Conservation (phyloP, 2,888 invertebrate species). For the Napeogenes inachia region DNA sequence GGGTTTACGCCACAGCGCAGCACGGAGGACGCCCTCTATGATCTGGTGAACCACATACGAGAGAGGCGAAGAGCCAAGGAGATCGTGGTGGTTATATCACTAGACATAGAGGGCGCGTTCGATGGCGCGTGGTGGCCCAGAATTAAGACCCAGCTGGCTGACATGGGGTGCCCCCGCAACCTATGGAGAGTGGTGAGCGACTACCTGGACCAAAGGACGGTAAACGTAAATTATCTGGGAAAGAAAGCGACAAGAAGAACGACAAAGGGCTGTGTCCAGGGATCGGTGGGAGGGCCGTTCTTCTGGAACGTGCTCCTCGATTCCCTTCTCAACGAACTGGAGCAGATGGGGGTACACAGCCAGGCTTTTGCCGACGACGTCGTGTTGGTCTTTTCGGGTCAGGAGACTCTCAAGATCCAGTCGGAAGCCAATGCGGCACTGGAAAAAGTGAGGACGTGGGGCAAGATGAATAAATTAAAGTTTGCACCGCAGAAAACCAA, state of each 20-base stretch:
- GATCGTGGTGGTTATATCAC: conserved; percentile 20
- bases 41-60: background rate
- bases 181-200: background rate
- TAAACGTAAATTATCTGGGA: conserved; percentile 17
- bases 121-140: conserved; percentile 39
- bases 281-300: conserved; percentile 23
- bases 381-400: conserved; percentile 12
- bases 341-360: too few relatives aligned
- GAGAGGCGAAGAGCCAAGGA: background rate
- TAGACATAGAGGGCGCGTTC: conserved; percentile 37
- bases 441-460: conserved; percentile 11
- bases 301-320: background rate
- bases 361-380: too few relatives aligned
- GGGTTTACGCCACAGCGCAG: too few relatives aligned
- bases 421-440: conserved; percentile 12
- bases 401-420: conserved; percentile 3
- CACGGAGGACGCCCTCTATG: background rate
- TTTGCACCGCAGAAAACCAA: conserved; percentile 11
- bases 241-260: conserved; percentile 3
- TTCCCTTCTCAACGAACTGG: too few relatives aligned
- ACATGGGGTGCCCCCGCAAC: conserved; percentile 20
- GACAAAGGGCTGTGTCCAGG: conserved; percentile 26
- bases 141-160: conserved; percentile 20
- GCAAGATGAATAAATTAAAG: conserved; percentile 7
- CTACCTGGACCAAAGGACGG: conserved; percentile 18